Base-by-base conservation (phyloP, 2,888 invertebrate species). In the Dryomyza anilis region DNA sequence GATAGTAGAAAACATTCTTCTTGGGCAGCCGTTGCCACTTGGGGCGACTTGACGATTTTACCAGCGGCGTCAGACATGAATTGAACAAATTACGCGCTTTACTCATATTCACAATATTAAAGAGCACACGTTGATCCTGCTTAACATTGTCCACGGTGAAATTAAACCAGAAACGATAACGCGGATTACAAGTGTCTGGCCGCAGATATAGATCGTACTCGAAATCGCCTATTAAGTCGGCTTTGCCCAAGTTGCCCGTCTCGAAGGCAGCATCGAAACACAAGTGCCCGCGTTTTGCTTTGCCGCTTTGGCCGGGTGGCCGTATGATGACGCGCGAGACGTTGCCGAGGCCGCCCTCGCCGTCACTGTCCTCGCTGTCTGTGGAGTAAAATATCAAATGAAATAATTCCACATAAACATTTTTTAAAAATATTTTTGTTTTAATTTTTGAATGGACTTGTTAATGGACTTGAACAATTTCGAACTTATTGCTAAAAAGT, bases 231-330 rank as follows among this genome's bases (percentile, higher is more conserved):
- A 98, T 88, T 73, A 96, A 89, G 79, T 97, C 96, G 1, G 97
- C 96, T 70, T 95, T 87, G n/a, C 97, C 98, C 59, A 98, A 86
- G 84, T 98, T 98, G 74, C 98, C 97, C 68, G 96, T 94, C 85
- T 98, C 98, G 83, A 95, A 98, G 16, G 96, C 94, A 2, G 98
- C 97, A 85, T 98, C 97, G 84, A 98, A 98, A 78, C 97, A 96
- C 25, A 98, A 86, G 81, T 98, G 97, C 3, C 98, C 98, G 69
- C 94, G 91, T 85, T 96, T 97, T 12, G 97, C 96, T 83, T 96
- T 95, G 1, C 97, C 96, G 77, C 94, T 95, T 81, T 95, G 95
- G 0, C 95, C 95, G 0, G 94, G 91, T 6, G 95, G 95, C 19
- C 95, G 87, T 80, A 96, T 92, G 55, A 95, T 92, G 75, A 92